Evolutionary conservation across 2,113 vertebrate genomes (phyloP).

Genomic region (Thamnaconus septentrionalis): DNA sequence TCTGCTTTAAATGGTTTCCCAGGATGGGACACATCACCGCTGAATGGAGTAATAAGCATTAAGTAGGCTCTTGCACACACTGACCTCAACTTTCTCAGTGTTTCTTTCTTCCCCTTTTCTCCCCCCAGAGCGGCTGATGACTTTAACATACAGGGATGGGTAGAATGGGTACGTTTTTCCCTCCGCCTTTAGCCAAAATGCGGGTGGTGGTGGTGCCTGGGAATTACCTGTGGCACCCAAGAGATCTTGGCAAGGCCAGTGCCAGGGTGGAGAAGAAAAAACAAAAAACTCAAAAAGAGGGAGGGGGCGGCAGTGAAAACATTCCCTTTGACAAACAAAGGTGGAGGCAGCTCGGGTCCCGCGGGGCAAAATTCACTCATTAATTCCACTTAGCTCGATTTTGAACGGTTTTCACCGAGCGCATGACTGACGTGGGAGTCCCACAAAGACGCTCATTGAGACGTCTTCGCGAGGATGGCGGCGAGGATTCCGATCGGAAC

Average conservation of each 20-base stretch:
- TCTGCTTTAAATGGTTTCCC: slow-evolving; percentile 45
- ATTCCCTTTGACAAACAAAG: slow-evolving; percentile 61
- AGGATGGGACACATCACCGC: slow-evolving; percentile 55
- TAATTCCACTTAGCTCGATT: slow-evolving; percentile 71
- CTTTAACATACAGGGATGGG: slow-evolving; percentile 63
- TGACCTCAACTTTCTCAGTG: slow-evolving; percentile 16
- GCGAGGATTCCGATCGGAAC: slow-evolving; percentile 1
- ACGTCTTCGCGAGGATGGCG: slow-evolving; percentile 49
- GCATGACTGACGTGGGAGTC: slow-evolving; percentile 53
- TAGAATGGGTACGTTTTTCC: slow-evolving; percentile 35
- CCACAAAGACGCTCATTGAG: slow-evolving; percentile 58
- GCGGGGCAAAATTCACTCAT: slow-evolving; percentile 61
- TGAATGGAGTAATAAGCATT: slow-evolving; percentile 64
- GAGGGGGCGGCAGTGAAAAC: slow-evolving; percentile 43
- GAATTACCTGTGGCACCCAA: slow-evolving; percentile 69
- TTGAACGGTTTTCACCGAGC: slow-evolving; percentile 47
- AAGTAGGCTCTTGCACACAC: slow-evolving; percentile 24
- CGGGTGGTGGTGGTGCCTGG: slow-evolving; percentile 60
- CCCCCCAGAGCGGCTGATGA: slow-evolving; percentile 42
- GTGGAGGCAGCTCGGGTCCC: slow-evolving; percentile 48
- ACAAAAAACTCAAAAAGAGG: too few relatives aligned
- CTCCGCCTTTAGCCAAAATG: slow-evolving; percentile 38
- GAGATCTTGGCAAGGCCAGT: slow-evolving; percentile 45
- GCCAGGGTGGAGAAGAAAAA: slow-evolving; percentile 20
- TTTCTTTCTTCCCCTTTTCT: slow-evolving; percentile 8